These are phyloP conservation scores for Macrochelys suwanniensis DNA, from an alignment of 2,797 vertebrate species.

Conservation along the genomic window DNA sequence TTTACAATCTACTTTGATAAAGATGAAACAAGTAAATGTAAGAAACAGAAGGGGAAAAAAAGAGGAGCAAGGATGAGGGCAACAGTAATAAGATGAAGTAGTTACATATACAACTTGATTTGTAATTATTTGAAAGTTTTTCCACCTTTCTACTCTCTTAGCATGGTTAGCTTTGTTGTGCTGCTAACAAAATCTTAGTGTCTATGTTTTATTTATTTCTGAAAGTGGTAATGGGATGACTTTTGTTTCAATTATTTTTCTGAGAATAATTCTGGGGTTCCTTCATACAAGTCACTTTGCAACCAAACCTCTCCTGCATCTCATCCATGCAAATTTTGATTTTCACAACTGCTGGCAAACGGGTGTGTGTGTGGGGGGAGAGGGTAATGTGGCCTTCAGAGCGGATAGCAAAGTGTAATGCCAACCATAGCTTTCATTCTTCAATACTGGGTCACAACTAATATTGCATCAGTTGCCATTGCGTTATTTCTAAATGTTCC, in stretches of 20 bases:
- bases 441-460: not conserved
- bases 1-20: not conserved
- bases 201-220: conserved; percentile 36
- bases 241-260: conserved; percentile 54
- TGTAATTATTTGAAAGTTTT: conserved; percentile 60
- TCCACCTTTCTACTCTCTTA: conserved; percentile 49
- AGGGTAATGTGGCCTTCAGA: no score
- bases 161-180: conserved; percentile 47
- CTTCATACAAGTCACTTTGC: not conserved
- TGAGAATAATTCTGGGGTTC: conserved; percentile 3
- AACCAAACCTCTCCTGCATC: not conserved
- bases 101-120: not conserved
- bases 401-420: not conserved
- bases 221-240: not conserved
- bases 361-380: not conserved
- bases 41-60: not conserved
- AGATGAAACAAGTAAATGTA: not conserved
- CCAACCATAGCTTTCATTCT: not conserved
- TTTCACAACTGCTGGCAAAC: not conserved
- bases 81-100: conserved; percentile 14
- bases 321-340: not conserved
- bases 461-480: not conserved
- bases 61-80: not conserved
- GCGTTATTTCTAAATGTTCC: not conserved
- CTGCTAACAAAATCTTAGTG: conserved; percentile 40